Evolutionary conservation across 1,140 invertebrate species (phyloP).

Genomic region (Caenorhabditis inopinata): DNA sequence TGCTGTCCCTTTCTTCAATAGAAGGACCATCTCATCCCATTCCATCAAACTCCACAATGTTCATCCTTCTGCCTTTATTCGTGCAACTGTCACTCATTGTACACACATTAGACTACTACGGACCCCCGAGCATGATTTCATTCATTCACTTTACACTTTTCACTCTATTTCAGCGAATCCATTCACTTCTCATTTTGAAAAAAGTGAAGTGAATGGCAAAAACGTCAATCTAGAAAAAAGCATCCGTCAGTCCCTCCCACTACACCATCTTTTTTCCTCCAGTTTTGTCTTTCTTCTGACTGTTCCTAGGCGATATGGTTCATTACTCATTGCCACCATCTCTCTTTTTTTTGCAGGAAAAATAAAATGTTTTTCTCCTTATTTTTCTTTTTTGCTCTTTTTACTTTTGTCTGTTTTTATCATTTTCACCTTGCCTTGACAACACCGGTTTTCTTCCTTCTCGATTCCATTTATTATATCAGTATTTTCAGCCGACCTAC

Average conservation of each 20-base stretch:
- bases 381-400: neutral
- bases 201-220: neutral
- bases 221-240: neutral
- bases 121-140: neutral
- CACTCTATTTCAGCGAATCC: slow-evolving; percentile 3
- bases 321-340: neutral
- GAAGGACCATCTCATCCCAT: neutral
- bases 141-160: neutral
- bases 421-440: neutral
- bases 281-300: neutral
- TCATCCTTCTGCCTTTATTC: neutral
- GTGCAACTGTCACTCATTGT: neutral
- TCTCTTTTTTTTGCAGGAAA: neutral
- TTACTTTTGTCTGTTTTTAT: neutral
- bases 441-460: too few species aligned
- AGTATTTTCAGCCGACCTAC: too few species aligned
- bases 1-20: too few species aligned
- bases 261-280: neutral
- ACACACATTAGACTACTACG: neutral
- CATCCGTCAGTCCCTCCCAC: neutral
- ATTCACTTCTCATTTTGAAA: slow-evolving; percentile 24
- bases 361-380: neutral
- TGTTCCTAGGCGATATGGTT: slow-evolving; percentile 8
- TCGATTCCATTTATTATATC: too few species aligned
- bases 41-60: neutral